These are phyloP conservation scores for Timandra comae DNA, from an alignment of 2,888 invertebrate genomes.

Conservation along the genomic window DNA sequence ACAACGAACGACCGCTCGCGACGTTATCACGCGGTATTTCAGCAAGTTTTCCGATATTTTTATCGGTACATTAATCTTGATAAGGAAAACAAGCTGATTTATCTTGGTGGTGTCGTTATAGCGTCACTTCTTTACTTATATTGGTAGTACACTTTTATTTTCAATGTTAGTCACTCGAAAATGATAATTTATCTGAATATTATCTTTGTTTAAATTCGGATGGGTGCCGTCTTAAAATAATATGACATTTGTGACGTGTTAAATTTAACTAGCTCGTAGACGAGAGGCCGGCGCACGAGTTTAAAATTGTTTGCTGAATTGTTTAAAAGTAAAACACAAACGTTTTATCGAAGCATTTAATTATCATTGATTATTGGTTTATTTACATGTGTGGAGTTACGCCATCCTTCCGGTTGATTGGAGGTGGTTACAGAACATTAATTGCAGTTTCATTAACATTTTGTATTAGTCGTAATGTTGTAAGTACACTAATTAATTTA, in stretches of 20 bases:
- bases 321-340: conserved; percentile 4
- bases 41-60: conserved; percentile 53
- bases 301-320: too few species aligned
- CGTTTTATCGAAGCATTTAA: conserved; percentile 6
- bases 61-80: conserved; percentile 66
- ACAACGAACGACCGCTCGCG: conserved; percentile 32
- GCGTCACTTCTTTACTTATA: conserved; percentile 9
- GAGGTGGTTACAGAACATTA: conserved; percentile 2
- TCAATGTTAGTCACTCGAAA: too few species aligned
- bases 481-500: too few species aligned
- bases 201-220: too few species aligned
- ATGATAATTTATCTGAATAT: too few species aligned
- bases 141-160: conserved; percentile 7
- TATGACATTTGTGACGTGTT: conserved; percentile 22
- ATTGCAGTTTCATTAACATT: conserved; percentile 5
- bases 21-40: conserved; percentile 40
- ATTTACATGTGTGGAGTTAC: conserved; percentile 3
- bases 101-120: conserved; percentile 43
- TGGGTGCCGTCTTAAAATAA: not conserved
- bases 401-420: not conserved
- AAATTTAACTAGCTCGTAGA: conserved; percentile 9
- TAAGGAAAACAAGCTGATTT: conserved; percentile 66
- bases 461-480: too few species aligned
- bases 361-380: conserved; percentile 11
- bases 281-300: too few species aligned